Percentiles rank a stretch among this genome's conserved stretches.
Evolutionary conservation across 2,113 vertebrate genomes (phyloP).

Genomic region (Callipepla squamata): DNA sequence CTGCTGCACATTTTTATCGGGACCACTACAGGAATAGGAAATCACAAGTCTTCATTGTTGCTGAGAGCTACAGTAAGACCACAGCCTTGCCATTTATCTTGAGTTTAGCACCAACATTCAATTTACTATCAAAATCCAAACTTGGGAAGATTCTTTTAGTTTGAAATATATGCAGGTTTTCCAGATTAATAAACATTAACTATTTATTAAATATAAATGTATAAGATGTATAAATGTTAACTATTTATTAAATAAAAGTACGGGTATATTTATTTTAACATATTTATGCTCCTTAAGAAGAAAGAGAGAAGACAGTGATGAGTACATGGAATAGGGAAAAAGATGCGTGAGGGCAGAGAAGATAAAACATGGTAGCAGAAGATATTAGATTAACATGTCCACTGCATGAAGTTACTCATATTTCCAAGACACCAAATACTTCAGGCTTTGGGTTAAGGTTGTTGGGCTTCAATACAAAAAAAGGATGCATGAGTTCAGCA

Average conservation of each 20-base stretch:
- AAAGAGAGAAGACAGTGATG: neutral
- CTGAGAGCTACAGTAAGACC: neutral
- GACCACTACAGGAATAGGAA: conserved; percentile 16
- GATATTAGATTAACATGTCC: neutral
- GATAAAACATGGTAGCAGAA: neutral
- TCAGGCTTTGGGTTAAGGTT: neutral
- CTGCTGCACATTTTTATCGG: neutral
- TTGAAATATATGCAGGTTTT: neutral
- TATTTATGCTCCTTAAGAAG: neutral
- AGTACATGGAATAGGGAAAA: neutral
- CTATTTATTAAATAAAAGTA: neutral
- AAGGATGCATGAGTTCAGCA: neutral
- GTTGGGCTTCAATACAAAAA: neutral
- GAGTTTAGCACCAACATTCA: neutral
- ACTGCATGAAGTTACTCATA: neutral
- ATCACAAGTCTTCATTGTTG: neutral
- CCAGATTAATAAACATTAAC: neutral
- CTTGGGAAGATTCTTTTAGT: neutral
- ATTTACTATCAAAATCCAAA: neutral
- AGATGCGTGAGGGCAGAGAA: neutral
- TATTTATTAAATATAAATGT: neutral
- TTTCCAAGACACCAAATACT: neutral
- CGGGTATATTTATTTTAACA: neutral
- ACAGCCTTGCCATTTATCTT: neutral
- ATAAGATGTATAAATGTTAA: neutral